Base-by-base conservation (phyloP, 1,140 invertebrate species). In the Brachionus asplanchnoidis region DNA sequence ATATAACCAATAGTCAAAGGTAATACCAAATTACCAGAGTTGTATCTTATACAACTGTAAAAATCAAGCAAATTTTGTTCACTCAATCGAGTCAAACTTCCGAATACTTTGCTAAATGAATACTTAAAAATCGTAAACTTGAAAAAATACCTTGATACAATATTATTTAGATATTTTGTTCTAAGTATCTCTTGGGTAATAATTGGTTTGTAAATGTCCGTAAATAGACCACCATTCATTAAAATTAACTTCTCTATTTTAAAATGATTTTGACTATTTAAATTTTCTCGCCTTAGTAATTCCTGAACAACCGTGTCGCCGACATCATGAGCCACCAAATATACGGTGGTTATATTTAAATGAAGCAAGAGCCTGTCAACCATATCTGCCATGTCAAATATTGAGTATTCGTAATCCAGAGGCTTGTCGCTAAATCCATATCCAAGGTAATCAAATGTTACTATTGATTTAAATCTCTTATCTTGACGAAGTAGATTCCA, bases 401-500 rank as follows among this genome's bases (percentile, higher is more conserved):
- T 87, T 8, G 87, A 86, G 85, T 89, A 90, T 8, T 84, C 78
- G 85, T 83, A 65, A 85, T 85, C 87, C 86, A 90, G 88, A 7
- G 89, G 89, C 86, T 90, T 90, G 78, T 89, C 88, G 86, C 88
- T 89, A 80, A 89, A 88, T 56, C 89, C 89, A 86, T 87, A 88
- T 8, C 89, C 89, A 28, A 90, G 85, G 44, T 89, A 88, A 85
- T 90, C 89, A 17, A 88, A 80, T 44, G 88, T 60, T 23, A 90
- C 85, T 14, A 90, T 83, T 60, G 87, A 84, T 44, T 85, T 79
- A 85, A 89, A 89, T 42, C 87, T 85, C 50, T 86, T 70, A 50
- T 87, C 85, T 80, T 86, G 85, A 9, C 87, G 84, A 26, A 86
- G 86, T 5, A 83, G 56, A 46, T 40, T 83, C 53, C 44, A 23